Conservation (phyloP, 1,140 invertebrate species). For the Thereuonema tuberculata region DNA sequence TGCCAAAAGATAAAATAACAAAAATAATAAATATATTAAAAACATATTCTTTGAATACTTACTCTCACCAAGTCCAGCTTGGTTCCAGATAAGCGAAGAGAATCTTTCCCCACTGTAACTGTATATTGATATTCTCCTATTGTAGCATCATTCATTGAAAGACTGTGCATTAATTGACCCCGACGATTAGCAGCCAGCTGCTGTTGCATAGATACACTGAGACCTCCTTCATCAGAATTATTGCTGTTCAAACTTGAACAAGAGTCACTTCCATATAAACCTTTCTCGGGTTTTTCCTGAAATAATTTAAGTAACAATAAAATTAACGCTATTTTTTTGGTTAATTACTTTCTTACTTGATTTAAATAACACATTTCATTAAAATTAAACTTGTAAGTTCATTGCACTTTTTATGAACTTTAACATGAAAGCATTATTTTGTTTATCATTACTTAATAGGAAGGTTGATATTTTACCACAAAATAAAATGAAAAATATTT, state of each 20-base stretch:
- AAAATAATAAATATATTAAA: no score
- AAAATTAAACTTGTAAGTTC: no score
- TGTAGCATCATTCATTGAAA: constrained; percentile 65
- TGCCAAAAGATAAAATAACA: no score
- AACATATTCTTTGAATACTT: no score
- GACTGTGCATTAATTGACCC: constrained; percentile 50
- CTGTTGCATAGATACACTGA: neutral
- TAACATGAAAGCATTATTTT: no score
- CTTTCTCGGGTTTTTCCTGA: neutral
- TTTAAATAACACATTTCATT: no score
- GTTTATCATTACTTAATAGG: no score
- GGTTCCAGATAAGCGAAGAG: constrained; percentile 65
- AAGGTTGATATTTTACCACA: no score
- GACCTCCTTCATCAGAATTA: constrained; percentile 8
- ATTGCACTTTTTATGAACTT: no score
- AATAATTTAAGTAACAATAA: constrained; percentile 1
- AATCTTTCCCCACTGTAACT: constrained; percentile 59
- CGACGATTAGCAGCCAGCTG: constrained; percentile 18
- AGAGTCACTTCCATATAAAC: neutral
- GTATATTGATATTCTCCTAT: constrained; percentile 75
- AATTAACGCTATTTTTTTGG: neutral
- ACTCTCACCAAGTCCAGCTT: constrained; percentile 70
- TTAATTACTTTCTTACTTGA: no score
- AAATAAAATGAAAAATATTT: neutral
- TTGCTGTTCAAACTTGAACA: constrained; percentile 6